Evolutionary conservation across 2,113 vertebrate species (phyloP).

Genomic region (Percopsis transmontana): DNA sequence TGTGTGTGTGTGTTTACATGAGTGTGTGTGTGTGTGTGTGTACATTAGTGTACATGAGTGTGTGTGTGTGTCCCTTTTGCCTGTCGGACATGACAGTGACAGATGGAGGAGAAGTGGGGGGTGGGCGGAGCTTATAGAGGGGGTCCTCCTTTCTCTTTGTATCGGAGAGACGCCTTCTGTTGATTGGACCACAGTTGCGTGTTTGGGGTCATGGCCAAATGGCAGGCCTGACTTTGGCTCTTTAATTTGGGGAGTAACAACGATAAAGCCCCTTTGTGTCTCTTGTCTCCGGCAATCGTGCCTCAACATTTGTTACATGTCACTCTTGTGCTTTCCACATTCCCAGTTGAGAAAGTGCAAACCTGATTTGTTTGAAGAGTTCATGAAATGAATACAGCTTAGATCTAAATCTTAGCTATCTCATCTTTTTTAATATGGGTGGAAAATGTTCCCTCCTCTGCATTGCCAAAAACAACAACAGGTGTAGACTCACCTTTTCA

Average conservation of each 20-base stretch:
- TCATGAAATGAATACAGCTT: no score
- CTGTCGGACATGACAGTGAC: conserved; percentile 69
- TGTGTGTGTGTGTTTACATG: conserved; percentile 21
- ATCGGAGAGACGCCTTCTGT: conserved; percentile 65
- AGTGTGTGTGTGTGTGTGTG: conserved; percentile 8
- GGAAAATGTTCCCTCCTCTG: not conserved
- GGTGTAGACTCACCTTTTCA: not conserved
- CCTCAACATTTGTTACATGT: not conserved
- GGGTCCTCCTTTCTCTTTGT: conserved; percentile 66
- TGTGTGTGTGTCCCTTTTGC: conserved; percentile 48
- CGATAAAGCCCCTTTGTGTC: conserved; percentile 13
- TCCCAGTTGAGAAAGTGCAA: no score
- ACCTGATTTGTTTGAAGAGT: no score
- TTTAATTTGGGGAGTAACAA: conserved; percentile 32
- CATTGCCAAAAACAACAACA: not conserved
- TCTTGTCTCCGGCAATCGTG: conserved; percentile 4
- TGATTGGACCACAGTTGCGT: conserved; percentile 46
- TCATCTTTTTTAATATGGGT: not conserved
- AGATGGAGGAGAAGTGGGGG: conserved; percentile 76
- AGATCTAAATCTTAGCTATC: not conserved
- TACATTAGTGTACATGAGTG: conserved; percentile 22
- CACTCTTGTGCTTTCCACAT: no score
- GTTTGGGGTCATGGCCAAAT: conserved; percentile 54
- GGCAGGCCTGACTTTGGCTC: conserved; percentile 14
- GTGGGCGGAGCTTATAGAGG: conserved; percentile 52